Evolutionary conservation across 2,113 vertebrate species (phyloP).

Genomic region (Daboia siamensis): DNA sequence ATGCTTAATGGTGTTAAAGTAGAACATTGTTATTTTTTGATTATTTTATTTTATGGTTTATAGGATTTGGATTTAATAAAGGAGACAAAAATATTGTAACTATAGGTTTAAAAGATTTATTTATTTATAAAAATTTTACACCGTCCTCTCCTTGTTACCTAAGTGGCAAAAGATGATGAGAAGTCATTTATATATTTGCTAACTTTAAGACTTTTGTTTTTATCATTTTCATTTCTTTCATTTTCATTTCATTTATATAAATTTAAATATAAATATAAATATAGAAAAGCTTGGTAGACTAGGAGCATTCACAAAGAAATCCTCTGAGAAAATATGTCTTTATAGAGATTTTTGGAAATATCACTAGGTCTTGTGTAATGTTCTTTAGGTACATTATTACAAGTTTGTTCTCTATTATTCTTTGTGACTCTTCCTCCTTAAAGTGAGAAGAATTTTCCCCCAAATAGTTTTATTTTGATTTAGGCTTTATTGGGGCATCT

Average conservation of each 20-base stretch:
- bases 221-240: neutral
- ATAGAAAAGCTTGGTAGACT: constrained; percentile 1
- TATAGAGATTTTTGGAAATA: neutral
- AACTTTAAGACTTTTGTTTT: neutral
- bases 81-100: neutral
- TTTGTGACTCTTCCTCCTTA: neutral
- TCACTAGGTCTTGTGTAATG: neutral
- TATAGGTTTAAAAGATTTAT: neutral
- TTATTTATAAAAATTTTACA: neutral
- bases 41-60: neutral
- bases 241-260: too few species aligned
- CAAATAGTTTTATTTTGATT: neutral
- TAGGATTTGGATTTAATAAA: neutral
- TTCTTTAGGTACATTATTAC: neutral
- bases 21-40: neutral
- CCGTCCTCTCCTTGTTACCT: neutral
- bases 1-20: neutral
- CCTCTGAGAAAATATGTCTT: neutral
- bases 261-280: too few species aligned
- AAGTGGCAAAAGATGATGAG: neutral
- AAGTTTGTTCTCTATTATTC: neutral
- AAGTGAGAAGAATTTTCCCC: neutral
- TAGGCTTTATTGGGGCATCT: neutral
- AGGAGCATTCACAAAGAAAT: neutral
- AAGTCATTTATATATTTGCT: neutral